These are phyloP conservation scores for Lottia gigantea DNA, from an alignment of 2,888 invertebrate genomes.

Conservation along the genomic window DNA sequence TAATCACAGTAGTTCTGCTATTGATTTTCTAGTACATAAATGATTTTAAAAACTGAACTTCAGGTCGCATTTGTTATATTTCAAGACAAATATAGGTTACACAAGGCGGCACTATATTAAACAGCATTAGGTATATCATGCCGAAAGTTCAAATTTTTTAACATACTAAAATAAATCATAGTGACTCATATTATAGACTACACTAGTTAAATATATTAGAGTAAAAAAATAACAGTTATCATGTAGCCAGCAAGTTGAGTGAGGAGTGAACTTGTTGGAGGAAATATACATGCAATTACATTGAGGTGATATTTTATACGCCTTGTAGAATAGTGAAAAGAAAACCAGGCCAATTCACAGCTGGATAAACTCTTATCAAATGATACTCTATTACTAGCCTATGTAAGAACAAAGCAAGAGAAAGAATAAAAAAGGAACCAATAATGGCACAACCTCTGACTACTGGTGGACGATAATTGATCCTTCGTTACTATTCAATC, in stretches of 20 bases:
- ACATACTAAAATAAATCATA: neutral
- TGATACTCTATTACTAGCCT: neutral
- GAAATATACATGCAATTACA: conserved; percentile 10
- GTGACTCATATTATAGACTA: neutral
- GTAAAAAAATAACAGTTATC: neutral
- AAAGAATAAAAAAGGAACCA: no score
- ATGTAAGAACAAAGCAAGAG: neutral
- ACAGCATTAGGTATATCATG: no score
- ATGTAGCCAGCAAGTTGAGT: neutral
- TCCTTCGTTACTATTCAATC: no score
- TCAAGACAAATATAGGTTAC: no score
- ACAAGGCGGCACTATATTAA: no score
- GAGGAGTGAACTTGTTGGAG: neutral
- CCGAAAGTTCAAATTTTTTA: conserved; percentile 2
- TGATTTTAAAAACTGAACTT: no score
- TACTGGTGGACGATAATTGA: no score
- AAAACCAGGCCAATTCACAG: neutral
- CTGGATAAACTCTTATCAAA: conserved; percentile 10
- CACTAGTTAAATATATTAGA: neutral
- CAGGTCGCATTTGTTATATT: no score
- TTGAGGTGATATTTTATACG: conserved; percentile 4
- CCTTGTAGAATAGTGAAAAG: conserved; percentile 10
- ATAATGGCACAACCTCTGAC: no score
- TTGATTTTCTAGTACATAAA: no score
- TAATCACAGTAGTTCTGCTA: no score